Evolutionary conservation across 2,797 vertebrate species (phyloP).

Genomic region (Apodemus agrarius): DNA sequence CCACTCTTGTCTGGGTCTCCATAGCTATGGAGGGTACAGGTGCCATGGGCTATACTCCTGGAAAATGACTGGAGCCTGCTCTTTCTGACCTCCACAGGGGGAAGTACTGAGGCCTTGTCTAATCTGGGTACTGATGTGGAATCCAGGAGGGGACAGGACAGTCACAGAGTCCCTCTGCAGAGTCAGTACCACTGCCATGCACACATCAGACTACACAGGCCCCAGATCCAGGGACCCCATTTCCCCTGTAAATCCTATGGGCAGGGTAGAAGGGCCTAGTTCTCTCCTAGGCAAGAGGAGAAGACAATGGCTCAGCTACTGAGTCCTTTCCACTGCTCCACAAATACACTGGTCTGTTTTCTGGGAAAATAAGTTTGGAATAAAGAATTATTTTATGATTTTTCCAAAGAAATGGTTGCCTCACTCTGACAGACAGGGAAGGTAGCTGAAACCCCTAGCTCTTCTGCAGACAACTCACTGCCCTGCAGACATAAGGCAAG

Average conservation of each 20-base stretch:
- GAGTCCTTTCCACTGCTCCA: too few relatives aligned
- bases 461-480: neutral
- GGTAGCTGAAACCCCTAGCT: neutral
- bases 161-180: neutral
- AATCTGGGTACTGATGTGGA: fast-evolving
- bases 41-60: neutral
- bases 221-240: neutral
- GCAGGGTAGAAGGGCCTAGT: too few relatives aligned
- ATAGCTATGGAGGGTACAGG: neutral
- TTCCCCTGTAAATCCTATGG: neutral
- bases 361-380: neutral
- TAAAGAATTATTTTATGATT: neutral
- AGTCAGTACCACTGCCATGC: neutral
- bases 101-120: neutral
- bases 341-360: neutral
- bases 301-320: too few relatives aligned
- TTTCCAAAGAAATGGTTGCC: neutral
- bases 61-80: neutral
- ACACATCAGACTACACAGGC: neutral
- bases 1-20: neutral
- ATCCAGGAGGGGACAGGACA: neutral
- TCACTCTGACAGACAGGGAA: neutral
- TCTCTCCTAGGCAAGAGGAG: too few relatives aligned
- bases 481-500: neutral
- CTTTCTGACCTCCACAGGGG: neutral